Percentiles rank a stretch among this genome's conserved stretches.
These are phyloP conservation scores for Trogon surrucura DNA, from an alignment of 2,113 vertebrate genomes.

Conservation along the genomic window DNA sequence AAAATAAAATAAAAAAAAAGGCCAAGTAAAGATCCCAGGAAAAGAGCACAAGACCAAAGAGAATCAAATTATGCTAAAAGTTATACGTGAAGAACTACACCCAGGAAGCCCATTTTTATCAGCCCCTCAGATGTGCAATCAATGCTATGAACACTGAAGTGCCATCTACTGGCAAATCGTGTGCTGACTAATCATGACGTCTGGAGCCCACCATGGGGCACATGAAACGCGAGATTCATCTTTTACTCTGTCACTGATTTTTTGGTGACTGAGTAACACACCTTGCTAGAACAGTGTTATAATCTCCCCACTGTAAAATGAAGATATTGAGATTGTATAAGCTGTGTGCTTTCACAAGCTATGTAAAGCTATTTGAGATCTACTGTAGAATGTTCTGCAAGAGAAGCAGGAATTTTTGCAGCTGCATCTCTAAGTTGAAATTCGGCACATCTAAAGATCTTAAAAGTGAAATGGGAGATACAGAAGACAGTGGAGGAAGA, in stretches of 20 bases:
- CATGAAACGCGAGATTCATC: neutral
- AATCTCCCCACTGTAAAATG: neutral
- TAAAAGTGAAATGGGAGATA: neutral
- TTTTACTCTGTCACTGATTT: neutral
- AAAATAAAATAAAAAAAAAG: neutral
- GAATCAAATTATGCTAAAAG: neutral
- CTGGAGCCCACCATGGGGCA: neutral
- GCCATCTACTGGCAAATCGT: constrained; percentile 42
- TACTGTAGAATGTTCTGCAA: neutral
- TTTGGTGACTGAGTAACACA: neutral
- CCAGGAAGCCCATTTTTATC: neutral
- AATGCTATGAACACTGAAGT: neutral
- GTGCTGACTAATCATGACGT: neutral
- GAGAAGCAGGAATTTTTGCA: neutral
- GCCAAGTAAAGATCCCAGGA: neutral
- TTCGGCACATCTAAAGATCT: neutral
- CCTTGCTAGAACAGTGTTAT: neutral
- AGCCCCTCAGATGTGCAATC: neutral
- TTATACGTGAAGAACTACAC: neutral
- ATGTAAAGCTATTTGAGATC: neutral
- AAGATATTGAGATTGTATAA: neutral
- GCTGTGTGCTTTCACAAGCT: neutral
- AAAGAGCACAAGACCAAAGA: neutral
- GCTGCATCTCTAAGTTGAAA: neutral
- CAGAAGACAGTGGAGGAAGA: neutral